Base-by-base conservation (phyloP, 2,888 invertebrate species). In the Aphrophora alni region DNA sequence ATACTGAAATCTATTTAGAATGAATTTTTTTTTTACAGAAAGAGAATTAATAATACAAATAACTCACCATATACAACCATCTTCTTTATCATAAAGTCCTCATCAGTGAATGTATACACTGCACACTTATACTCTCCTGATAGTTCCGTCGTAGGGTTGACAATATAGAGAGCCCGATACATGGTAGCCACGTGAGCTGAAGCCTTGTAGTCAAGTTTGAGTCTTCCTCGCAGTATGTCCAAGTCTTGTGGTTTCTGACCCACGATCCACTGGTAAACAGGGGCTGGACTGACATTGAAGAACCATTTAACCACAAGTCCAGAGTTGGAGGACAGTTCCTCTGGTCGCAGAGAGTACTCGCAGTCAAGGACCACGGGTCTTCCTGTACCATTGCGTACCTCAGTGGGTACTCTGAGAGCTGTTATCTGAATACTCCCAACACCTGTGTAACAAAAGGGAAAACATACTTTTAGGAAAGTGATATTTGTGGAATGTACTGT, bases 191-290 rank as follows among this genome's bases (percentile, higher is more conserved):
- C 91, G 86, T 94, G 93, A 80, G 91, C 89, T 0, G 94, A 93
- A 0, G 92, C 93, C 85, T 89, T 90, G 88, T 92, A 93, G 68
- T 89, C 89, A 25, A 93, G 88, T 86, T 95, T 93, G 85, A 94
- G 86, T 4, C 81, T 68, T 8, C 81, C 81, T 59, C 75, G 77
- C 25, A 81, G 81, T 10, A 81, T 25, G 8, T 74, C 81, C 38
- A 78, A 38, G 24, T 77, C 93, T 86, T 92, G 92, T 0, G 94
- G 94, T 84, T 90, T 90, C 83, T 91, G 90, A 68, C 83, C 92
- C 0, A 93, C 93, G 82, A 95, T 94, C 95, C 95, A 95, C 87
- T 95, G 95, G 88, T 95, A 95, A 17, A 95, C 93, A 0, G 92
- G 91, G 75, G 92, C 91, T 0, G 91, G 90, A 83, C 90, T 91